Conservation (phyloP, 2,797 vertebrate species). For the Austrolebias charrua region DNA sequence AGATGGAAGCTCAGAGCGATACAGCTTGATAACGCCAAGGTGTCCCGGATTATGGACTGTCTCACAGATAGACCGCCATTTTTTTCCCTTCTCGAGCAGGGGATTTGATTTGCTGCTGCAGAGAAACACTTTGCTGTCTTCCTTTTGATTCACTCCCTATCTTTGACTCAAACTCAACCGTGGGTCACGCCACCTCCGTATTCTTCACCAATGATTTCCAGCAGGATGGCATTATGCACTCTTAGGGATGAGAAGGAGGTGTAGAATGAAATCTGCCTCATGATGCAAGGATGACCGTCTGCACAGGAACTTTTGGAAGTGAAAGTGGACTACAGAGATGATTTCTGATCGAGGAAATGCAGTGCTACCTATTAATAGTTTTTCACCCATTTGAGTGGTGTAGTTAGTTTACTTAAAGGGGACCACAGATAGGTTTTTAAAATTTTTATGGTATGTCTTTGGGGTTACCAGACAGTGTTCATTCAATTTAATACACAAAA, state of each 20-base stretch:
- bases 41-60: constrained; percentile 71
- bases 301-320: constrained; percentile 16
- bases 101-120: constrained; percentile 62
- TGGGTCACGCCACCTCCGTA: constrained; percentile 40
- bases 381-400: neutral
- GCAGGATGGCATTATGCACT: constrained; percentile 15
- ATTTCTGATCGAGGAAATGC: constrained; percentile 17
- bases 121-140: constrained; percentile 42
- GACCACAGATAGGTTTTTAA: no score
- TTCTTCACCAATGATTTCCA: constrained; percentile 28
- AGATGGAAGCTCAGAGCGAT: constrained; percentile 56
- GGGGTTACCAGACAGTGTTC: no score
- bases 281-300: constrained; percentile 27
- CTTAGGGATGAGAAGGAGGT: constrained; percentile 1
- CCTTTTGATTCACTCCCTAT: constrained; percentile 39
- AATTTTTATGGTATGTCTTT: no score
- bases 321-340: neutral
- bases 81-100: constrained; percentile 49
- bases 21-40: constrained; percentile 62
- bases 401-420: neutral
- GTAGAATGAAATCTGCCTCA: neutral
- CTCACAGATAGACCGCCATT: constrained; percentile 52
- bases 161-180: constrained; percentile 36
- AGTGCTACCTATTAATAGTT: constrained; percentile 1
- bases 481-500: no score